phyloP scores from a whole-genome alignment of 92 coral and sea anemone species.

The Phenganax stokvisi region DNA sequence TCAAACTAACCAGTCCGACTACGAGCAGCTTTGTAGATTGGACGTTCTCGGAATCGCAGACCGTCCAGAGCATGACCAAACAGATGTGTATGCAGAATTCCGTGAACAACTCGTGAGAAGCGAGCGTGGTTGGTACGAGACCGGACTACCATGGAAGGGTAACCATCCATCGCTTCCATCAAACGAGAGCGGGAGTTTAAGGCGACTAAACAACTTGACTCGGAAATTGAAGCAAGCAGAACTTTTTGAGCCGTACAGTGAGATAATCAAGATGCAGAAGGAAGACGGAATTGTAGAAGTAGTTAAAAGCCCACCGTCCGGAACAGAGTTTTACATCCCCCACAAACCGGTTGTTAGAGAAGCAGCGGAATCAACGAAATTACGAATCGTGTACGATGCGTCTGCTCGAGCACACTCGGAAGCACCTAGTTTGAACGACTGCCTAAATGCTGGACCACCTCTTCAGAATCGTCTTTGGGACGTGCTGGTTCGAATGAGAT shows the following conservation, averaged over 20 bases:
- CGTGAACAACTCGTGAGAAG: background rate
- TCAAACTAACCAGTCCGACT: too few relatives aligned
- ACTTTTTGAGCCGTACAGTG: background rate
- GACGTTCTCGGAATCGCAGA: background rate
- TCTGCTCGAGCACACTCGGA: constrained; percentile 22
- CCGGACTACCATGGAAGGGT: background rate
- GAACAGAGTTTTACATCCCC: background rate
- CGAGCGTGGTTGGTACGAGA: background rate
- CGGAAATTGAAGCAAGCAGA: too few relatives aligned
- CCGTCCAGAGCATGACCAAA: background rate
- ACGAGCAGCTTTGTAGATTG: background rate
- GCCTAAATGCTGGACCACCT: constrained; percentile 55
- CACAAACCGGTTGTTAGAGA: background rate
- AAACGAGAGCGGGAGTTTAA: background rate
- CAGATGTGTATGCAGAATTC: constrained; percentile 1
- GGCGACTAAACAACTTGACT: background rate
- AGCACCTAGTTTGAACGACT: constrained; percentile 47
- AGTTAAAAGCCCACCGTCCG: background rate
- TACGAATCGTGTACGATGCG: constrained; percentile 42
- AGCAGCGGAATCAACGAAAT: constrained; percentile 21
- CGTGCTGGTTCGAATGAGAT: constrained; percentile 45
- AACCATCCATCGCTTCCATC: background rate
- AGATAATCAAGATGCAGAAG: background rate
- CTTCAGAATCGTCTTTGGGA: constrained; percentile 52
- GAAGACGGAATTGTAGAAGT: background rate